phyloP scores from a whole-genome alignment of 2,113 vertebrate genomes.

The Marcusenius ussheri region DNA sequence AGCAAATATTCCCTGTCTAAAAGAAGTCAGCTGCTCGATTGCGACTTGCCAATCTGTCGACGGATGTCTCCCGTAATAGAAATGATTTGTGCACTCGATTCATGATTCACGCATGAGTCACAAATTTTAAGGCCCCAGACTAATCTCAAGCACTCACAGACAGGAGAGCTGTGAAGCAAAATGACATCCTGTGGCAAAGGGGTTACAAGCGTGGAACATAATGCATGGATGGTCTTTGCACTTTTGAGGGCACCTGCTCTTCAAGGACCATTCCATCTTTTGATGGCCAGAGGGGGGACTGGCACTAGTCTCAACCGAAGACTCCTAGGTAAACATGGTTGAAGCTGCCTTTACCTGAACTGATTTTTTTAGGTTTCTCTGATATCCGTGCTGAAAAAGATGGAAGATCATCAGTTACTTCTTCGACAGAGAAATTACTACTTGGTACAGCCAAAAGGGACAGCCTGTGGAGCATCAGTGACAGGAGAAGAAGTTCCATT shows the following conservation, averaged over 20 bases:
- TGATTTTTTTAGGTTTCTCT: not conserved
- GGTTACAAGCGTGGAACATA: not conserved
- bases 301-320: not conserved
- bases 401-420: not conserved
- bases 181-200: not conserved
- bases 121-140: not conserved
- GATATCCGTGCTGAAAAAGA: not conserved
- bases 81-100: conserved; percentile 13
- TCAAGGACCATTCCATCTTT: not conserved
- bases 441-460: not conserved
- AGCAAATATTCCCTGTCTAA: not conserved
- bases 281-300: not conserved
- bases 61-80: not conserved
- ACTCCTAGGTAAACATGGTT: not conserved
- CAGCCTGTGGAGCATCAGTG: not conserved
- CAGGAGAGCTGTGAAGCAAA: not conserved
- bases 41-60: not conserved
- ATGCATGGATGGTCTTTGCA: not conserved
- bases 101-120: not conserved
- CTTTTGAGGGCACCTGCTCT: not conserved
- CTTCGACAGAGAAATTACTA: not conserved
- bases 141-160: not conserved
- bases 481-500: not conserved
- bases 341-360: not conserved
- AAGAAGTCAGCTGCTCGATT: conserved; percentile 7